Evolutionary conservation across 2,113 vertebrate species (phyloP).

Genomic region (human (Homo sapiens)): DNA sequence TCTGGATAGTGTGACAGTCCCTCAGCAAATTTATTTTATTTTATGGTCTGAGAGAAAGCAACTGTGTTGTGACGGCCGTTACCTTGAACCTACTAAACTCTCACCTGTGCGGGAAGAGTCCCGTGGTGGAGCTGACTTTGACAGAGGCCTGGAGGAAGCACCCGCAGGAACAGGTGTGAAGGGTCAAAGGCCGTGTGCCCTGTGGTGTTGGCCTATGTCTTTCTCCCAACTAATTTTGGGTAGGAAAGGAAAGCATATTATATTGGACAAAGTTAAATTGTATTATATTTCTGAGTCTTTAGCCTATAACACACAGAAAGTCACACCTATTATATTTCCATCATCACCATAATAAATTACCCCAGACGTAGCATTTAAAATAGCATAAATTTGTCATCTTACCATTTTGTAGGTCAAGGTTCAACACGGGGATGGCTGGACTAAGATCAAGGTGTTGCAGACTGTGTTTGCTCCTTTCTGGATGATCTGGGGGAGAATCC

Average conservation of each 20-base stretch:
- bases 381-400: neutral
- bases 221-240: neutral
- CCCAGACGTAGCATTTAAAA: neutral
- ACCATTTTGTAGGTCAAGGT: neutral
- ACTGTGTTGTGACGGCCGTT: fast-evolving
- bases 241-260: neutral
- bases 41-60: neutral
- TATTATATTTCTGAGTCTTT: neutral
- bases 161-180: fast-evolving
- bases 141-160: fast-evolving
- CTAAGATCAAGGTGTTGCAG: neutral
- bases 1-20: fast-evolving
- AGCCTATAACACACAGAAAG: neutral
- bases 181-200: neutral
- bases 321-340: neutral
- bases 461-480: neutral
- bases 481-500: fast-evolving
- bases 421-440: fast-evolving
- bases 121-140: fast-evolving
- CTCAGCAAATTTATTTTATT: neutral
- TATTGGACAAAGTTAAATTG: neutral
- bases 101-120: no score
- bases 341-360: neutral
- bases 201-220: fast-evolving
- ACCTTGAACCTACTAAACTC: no score